phyloP scores from a whole-genome alignment of 2,113 vertebrate genomes.

The Nothobranchius furzeri region DNA sequence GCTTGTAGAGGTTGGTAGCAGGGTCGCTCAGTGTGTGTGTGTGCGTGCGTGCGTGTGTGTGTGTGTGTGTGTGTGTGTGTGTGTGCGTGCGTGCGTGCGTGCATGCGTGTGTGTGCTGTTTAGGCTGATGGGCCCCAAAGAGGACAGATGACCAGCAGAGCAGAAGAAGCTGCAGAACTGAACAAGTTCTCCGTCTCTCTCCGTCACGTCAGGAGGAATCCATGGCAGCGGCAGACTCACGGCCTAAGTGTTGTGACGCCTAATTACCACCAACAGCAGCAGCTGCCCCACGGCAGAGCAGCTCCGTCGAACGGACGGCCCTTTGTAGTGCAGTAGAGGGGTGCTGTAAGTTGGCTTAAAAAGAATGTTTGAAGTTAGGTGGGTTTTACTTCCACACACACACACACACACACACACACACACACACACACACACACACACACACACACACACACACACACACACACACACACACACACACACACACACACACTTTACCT shows the following conservation, averaged over 20 bases:
- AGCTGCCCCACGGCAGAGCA: conserved; percentile 45
- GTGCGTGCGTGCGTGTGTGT: conserved; percentile 3
- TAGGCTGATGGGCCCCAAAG: conserved; percentile 68
- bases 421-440: no score
- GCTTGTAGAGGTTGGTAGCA: conserved; percentile 19
- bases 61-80: conserved; percentile 13
- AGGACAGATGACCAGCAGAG: conserved; percentile 77
- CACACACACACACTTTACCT: not conserved
- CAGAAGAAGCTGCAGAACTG: conserved; percentile 71
- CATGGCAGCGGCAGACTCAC: conserved; percentile 51
- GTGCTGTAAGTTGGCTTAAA: conserved; percentile 36
- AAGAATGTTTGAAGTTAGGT: conserved; percentile 53
- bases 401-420: no score
- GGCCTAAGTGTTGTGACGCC: conserved; percentile 76
- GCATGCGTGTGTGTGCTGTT: conserved; percentile 36
- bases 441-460: not conserved
- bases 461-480: no score
- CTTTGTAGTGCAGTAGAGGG: conserved; percentile 67
- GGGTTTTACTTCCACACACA: conserved; percentile 17
- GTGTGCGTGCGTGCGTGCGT: conserved; percentile 1
- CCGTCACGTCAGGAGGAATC: conserved; percentile 73
- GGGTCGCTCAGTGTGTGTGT: conserved; percentile 15
- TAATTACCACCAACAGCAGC: conserved; percentile 76
- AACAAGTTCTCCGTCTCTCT: conserved; percentile 71
- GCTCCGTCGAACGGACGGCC: conserved; percentile 56